phyloP scores from a whole-genome alignment of 2,797 vertebrate species.

The Poeciliopsis presidionis region DNA sequence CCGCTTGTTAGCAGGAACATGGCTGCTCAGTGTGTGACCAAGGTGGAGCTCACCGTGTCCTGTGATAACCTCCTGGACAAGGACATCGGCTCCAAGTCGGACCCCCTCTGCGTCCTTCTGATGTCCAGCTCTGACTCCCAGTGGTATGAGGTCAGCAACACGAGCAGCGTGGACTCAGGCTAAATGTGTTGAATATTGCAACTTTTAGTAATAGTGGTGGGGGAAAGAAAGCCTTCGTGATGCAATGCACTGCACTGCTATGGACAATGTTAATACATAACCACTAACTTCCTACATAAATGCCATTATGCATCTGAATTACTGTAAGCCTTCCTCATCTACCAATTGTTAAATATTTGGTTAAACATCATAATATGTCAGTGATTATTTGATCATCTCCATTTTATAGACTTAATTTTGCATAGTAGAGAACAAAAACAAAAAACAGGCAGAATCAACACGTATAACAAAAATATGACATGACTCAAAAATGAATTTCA shows the following conservation, averaged over 20 bases:
- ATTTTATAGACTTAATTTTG: too few relatives aligned
- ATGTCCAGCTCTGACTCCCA: conserved; percentile 80
- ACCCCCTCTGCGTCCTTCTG: conserved; percentile 90
- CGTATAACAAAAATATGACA: too few relatives aligned
- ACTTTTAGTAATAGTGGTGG: neutral
- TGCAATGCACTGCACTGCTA: neutral
- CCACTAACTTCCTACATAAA: too few relatives aligned
- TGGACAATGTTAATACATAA: too few relatives aligned
- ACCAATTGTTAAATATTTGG: too few relatives aligned
- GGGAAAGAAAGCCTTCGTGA: neutral
- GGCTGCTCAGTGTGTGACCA: conserved; percentile 87
- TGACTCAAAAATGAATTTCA: neutral
- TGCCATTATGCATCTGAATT: too few relatives aligned
- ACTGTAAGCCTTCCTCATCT: too few relatives aligned
- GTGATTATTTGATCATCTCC: too few relatives aligned
- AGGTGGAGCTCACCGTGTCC: conserved; percentile 88
- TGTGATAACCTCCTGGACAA: conserved; percentile 89
- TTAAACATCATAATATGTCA: too few relatives aligned
- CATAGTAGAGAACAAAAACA: too few relatives aligned
- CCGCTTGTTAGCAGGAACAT: conserved; percentile 66
- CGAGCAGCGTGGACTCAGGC: too few relatives aligned
- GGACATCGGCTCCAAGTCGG: conserved; percentile 91
- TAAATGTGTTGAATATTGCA: neutral
- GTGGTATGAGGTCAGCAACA: conserved; percentile 90
- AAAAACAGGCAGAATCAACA: too few relatives aligned